Conservation (phyloP, 2,797 vertebrate genomes). For the Todus mexicanus region DNA sequence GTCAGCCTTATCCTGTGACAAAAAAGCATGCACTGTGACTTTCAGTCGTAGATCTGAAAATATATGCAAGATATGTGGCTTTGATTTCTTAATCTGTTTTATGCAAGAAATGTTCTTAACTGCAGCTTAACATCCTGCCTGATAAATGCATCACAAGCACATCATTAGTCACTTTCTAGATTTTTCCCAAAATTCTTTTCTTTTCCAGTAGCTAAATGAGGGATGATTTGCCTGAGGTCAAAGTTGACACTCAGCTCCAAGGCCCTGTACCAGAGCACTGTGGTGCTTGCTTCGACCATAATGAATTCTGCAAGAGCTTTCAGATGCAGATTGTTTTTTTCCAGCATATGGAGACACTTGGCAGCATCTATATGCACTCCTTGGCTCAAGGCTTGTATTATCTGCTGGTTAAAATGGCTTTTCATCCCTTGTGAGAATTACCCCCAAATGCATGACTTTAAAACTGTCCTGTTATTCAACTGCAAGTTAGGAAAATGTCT, state of each 20-base stretch:
- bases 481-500: neutral
- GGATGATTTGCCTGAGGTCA: neutral
- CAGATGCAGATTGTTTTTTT: neutral
- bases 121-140: neutral
- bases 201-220: neutral
- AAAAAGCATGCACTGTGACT: neutral
- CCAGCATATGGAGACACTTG: neutral
- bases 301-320: neutral
- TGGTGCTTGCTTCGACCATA: neutral
- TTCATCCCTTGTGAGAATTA: neutral
- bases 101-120: neutral
- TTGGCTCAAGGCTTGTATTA: neutral
- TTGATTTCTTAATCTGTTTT: neutral
- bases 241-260: neutral
- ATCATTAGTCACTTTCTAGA: neutral
- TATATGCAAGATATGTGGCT: neutral
- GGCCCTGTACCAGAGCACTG: neutral
- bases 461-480: neutral
- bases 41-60: neutral
- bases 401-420: neutral
- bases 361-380: neutral
- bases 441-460: neutral
- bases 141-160: neutral
- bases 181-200: neutral
- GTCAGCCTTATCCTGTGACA: neutral